Percentiles rank a stretch among this genome's conserved stretches.
Evolutionary conservation across 2,797 vertebrate genomes (phyloP).

Genomic region (Ptychobarbus kaznakovi): DNA sequence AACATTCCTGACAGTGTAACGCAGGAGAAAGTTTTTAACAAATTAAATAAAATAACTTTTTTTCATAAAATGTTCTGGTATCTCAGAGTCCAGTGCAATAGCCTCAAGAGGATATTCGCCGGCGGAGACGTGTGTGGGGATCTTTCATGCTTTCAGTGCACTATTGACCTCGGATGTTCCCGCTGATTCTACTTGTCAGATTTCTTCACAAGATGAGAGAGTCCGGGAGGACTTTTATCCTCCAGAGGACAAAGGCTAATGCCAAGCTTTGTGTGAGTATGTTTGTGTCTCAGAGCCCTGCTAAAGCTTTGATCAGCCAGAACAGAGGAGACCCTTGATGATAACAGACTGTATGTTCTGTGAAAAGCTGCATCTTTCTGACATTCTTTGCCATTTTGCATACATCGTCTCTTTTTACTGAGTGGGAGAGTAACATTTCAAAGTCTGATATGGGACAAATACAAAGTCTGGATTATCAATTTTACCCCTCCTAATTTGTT

Average conservation of each 20-base stretch:
- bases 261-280: slow-evolving; percentile 45
- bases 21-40: too few species aligned
- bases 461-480: background rate
- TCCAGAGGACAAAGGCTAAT: slow-evolving; percentile 59
- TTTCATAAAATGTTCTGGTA: background rate
- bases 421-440: background rate
- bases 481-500: background rate
- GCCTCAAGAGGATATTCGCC: slow-evolving; percentile 17
- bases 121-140: background rate
- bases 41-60: too few species aligned
- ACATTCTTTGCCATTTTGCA: slow-evolving; percentile 22
- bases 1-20: too few species aligned
- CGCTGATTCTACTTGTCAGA: slow-evolving; percentile 64
- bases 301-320: slow-evolving; percentile 50
- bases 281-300: slow-evolving; percentile 47
- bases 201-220: slow-evolving; percentile 72
- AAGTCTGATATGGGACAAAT: background rate
- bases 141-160: slow-evolving; percentile 39
- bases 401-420: background rate
- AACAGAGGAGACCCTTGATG: slow-evolving; percentile 44
- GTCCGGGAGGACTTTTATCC: slow-evolving; percentile 63
- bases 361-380: slow-evolving; percentile 30
- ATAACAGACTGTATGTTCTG: slow-evolving; percentile 25
- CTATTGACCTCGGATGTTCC: slow-evolving; percentile 61
- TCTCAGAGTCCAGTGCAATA: background rate